Evolutionary conservation across 1,140 invertebrate genomes (phyloP).

Genomic region (Bombus turneri): DNA sequence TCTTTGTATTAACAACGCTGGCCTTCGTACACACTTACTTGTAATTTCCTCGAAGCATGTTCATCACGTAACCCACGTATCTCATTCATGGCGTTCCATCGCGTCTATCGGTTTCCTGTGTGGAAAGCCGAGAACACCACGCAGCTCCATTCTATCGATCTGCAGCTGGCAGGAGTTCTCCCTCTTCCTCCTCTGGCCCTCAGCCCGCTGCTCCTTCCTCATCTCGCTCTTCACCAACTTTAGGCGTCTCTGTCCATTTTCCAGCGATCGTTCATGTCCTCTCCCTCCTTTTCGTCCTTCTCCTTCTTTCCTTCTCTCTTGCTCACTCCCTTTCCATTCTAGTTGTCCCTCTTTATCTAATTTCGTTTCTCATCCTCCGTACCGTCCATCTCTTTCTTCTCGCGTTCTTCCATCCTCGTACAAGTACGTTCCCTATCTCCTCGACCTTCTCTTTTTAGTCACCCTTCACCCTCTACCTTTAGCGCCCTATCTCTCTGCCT

Average conservation of each 20-base stretch:
- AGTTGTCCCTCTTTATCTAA: not conserved
- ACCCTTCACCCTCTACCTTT: not conserved
- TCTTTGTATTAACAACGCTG: not conserved
- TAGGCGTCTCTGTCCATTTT: conserved; percentile 7
- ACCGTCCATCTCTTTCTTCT: not conserved
- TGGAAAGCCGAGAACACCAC: conserved; percentile 65
- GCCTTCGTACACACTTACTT: not conserved
- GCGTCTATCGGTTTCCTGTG: conserved; percentile 58
- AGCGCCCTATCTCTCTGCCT: not conserved
- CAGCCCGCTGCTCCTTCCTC: not conserved
- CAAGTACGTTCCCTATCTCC: not conserved
- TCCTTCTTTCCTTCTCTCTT: conserved; percentile 1
- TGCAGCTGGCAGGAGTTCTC: conserved; percentile 58
- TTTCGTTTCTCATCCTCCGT: not conserved
- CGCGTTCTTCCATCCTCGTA: not conserved
- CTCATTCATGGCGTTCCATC: conserved; percentile 56
- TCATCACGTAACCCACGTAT: conserved; percentile 42
- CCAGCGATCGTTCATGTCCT: not conserved
- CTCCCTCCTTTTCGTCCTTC: not conserved
- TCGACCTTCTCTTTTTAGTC: not conserved
- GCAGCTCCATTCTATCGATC: conserved; percentile 74
- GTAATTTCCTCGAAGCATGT: conserved; percentile 33
- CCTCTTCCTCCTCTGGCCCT: not conserved
- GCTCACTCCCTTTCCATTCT: not conserved
- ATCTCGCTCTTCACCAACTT: not conserved